Evolutionary conservation across 2,797 vertebrate species (phyloP).

Genomic region (Gobio occitaniae): DNA sequence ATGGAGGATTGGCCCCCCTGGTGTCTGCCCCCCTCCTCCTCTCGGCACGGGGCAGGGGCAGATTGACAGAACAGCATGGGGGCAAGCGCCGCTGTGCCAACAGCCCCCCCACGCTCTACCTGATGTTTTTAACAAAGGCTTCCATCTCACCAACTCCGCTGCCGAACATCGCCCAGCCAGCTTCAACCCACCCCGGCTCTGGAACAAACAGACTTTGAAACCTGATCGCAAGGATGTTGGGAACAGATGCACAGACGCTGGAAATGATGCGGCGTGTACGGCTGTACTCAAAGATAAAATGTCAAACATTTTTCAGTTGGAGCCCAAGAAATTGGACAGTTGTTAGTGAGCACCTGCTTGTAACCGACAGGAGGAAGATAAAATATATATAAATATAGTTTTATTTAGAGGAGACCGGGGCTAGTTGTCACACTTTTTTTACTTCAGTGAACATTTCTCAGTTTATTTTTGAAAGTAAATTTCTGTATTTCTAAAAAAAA

Average conservation of each 20-base stretch:
- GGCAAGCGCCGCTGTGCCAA: constrained; percentile 61
- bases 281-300: constrained; percentile 48
- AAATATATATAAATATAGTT: constrained; percentile 7
- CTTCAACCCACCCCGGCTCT: constrained; percentile 56
- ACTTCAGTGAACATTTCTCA: neutral
- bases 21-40: constrained; percentile 51
- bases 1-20: constrained; percentile 59
- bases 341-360: constrained; percentile 23
- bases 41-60: constrained; percentile 65
- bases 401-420: constrained; percentile 3
- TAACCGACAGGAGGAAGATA: constrained; percentile 8
- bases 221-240: constrained; percentile 65
- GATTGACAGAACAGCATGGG: constrained; percentile 73
- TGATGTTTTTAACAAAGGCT: constrained; percentile 70
- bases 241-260: constrained; percentile 72
- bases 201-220: constrained; percentile 66
- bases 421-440: constrained; percentile 16
- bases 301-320: constrained; percentile 35
- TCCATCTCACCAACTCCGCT: constrained; percentile 57
- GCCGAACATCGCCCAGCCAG: constrained; percentile 54
- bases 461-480: neutral
- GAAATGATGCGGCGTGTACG: constrained; percentile 63
- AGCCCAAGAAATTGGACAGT: constrained; percentile 39
- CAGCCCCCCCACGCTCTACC: constrained; percentile 59
- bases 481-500: neutral